Evolutionary conservation across 2,797 vertebrate genomes (phyloP), one percentile per base, ranked within the genome.

Genomic region (Alca torda): DNA sequence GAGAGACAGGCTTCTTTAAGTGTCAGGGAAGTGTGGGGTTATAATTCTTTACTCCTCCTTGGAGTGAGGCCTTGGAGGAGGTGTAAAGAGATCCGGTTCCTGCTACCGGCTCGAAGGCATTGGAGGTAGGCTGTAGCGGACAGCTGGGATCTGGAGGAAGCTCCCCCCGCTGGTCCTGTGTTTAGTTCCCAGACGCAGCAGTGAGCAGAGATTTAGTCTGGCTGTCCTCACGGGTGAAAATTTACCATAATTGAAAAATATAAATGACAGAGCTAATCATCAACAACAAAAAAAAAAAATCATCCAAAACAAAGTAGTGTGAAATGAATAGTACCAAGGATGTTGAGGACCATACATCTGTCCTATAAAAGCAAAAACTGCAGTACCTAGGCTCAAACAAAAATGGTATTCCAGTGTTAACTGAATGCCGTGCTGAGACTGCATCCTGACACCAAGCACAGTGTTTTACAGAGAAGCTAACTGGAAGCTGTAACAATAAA

Each of bases 241-340:
- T 26, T 84, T 72, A 57, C 33, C 18, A 4, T 24, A 85, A 85
- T 2, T 57, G 37, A 72, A 70, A 80, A 13, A 46, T 1, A 46
- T 18, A 73, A 72, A 76, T 19, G 6, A 78, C 15, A 84, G 8
- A 84, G 19, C 26, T 78, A 59, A 74, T 33, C 14, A 87, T 7
- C 26, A 77, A 5, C 6, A 51, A 30, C 9, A 76, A 39, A 10
- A 9, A 8, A 60, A 5, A 30, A 74, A 54, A 41, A 50, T 1
- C 0, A 67, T 43, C 24, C 26, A 70, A 82, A 89, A 48, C 8
- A 35, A 77, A 57, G 50, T 4, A 64, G 6, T 16, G 16, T 35
- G 41, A 96, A 77, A 92, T 53, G 5, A 92, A 68, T 5, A 92
- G 68, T 79, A 93, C 57, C 67, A 65, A 72, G 17, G 10, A 81